These are phyloP conservation scores for western clawed frog (Xenopus tropicalis) DNA, from an alignment of 2,113 vertebrate genomes.

Conservation along the genomic window UCB_Xtro_10.0 CM004449.2:102810501-102811000, in stretches of 20 bases:
- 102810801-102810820: slow-evolving; percentile 9
- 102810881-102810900: slow-evolving; percentile 1
- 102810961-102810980: not conserved
- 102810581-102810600: slow-evolving; percentile 46
- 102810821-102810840: slow-evolving; percentile 15
- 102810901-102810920: slow-evolving; percentile 16
- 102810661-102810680: slow-evolving; percentile 47
- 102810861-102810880: slow-evolving; percentile 18
- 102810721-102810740: slow-evolving; percentile 34
- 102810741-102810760: slow-evolving; percentile 48
- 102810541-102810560: slow-evolving; percentile 46
- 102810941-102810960: slow-evolving; percentile 7
- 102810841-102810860: slow-evolving; percentile 17
- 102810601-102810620: slow-evolving; percentile 19
- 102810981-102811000: slow-evolving; percentile 18
- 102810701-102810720: slow-evolving; percentile 42
- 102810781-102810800: slow-evolving; percentile 16
- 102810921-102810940: slow-evolving; percentile 12
- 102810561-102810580: slow-evolving; percentile 45
- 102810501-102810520: slow-evolving; percentile 40
- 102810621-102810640: slow-evolving; percentile 44
- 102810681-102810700: slow-evolving; percentile 53
- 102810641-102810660: slow-evolving; percentile 47
- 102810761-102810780: slow-evolving; percentile 32
- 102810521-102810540: slow-evolving; percentile 53